Base-by-base conservation (phyloP, 2,888 invertebrate species). In the Dicycla oo region DNA sequence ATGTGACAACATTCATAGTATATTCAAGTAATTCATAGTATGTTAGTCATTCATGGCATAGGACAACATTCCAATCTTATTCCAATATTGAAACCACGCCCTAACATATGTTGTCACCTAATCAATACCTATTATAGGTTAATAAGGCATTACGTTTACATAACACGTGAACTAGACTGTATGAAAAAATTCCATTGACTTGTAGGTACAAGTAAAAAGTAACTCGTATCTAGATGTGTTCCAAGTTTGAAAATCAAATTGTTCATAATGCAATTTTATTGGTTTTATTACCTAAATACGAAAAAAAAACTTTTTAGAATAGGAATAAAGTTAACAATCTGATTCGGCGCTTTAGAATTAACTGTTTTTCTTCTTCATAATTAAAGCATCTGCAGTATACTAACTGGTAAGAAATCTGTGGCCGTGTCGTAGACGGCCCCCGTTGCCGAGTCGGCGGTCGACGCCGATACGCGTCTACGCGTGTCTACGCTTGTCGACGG, bases 91-190 rank as follows among this genome's bases (percentile, higher is more conserved):
- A 26, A 73, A 61, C 78, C 58, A 30, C 77, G 64, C 67, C 71
- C 71, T 64, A 40, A 63, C 77, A 54, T 61, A 47, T 40, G 77
- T 78, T 78, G 77, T 73, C 77, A 49, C 66, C 54, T 67, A 78
- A 78, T 78, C 77, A 78, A 78, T 78, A 78, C 47, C 54, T 51
- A 78, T 78, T 68, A 78, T 78, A 78, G 77, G 77, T 68, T 78
- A 78, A 78, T 78, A 78, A 78, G 77, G 77, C 63, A 78, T 78
- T 78, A 77, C 63, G 58, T 77, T 73, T 73, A 56, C 78, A 23
- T 58, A 15, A 60, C 77, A 67, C 38, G 73, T 73, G 73, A 58
- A 51, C 78, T 56, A 73, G 58, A 38, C 67, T 67, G 56, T 76
- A 78, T 77, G 57, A 78, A 67, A 64, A 54, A 60, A 62, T 6